Evolutionary conservation across 2,888 invertebrate species (phyloP), one percentile per base, ranked within the genome.

Genomic region (Oscheius sp.): DNA sequence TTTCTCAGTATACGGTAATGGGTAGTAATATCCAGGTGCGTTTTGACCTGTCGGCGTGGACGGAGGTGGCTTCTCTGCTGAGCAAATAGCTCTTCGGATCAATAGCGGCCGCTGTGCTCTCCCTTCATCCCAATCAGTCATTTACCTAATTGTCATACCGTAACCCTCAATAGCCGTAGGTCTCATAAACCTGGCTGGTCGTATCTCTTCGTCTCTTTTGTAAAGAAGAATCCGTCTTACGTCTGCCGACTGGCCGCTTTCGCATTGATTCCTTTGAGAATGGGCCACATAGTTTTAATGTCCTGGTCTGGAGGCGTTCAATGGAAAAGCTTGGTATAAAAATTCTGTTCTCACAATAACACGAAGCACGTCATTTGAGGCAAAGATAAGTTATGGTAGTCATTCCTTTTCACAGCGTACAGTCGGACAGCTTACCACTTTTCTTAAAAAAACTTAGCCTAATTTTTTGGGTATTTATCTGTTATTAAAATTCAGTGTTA

Each of bases 81-180:
- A 59, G 70, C 70, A 70, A 70, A 70, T 45, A 70, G 70, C 49
- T 49, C 56, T 25, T 56, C 27, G 46, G 70, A 70, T 70, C 70
- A 70, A 70, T 70, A 70, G 70, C 70, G 53, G 58, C 59, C 58
- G 70, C 70, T 46, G 49, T 70, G 45, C 70, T 43, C 59, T 43
- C 55, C 41, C 55, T 69, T 45, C 66, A 66, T 49, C 16, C 56
- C 41, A 69, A 69, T 69, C 69, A 69, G 43, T 55, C 69, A 69
- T 69, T 35, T 69, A 69, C 56, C 69, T 69, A 69, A 69, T 69
- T 69, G 69, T 69, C 35, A 55, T 69, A 69, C 69, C 69, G 69
- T 69, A 69, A 7, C 46, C 69, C 55, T 23, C 41, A 35, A 12
- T 7, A 2, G 6, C 69, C 55, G 53, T 41, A n/a, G 12, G 27